These are phyloP conservation scores for Hylomyscus alleni DNA, from an alignment of 2,797 vertebrate species.

Conservation along the genomic window DNA sequence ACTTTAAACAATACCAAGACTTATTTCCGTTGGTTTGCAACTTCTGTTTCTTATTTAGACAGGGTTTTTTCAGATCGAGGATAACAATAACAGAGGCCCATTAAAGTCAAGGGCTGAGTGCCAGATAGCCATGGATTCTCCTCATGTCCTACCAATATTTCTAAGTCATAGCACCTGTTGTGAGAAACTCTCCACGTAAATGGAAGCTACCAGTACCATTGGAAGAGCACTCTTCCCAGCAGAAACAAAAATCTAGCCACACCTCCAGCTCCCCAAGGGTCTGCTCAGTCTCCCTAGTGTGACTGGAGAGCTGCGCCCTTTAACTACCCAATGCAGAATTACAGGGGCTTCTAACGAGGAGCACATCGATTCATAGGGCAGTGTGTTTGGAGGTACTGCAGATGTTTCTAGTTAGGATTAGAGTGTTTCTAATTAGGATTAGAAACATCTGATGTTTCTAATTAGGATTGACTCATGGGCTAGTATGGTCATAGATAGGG, in stretches of 20 bases:
- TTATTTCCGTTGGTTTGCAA: slow-evolving; percentile 34
- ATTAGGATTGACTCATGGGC: not conserved
- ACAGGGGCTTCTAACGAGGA: not conserved
- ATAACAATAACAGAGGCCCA: not conserved
- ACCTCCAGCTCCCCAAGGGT: not conserved
- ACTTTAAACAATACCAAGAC: not conserved
- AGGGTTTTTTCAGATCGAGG: slow-evolving; percentile 18
- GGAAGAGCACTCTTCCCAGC: not conserved
- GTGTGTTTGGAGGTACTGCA: not conserved
- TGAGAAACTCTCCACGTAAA: not conserved
- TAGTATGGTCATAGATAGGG: not conserved
- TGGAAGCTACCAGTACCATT: not conserved
- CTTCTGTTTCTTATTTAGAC: not conserved
- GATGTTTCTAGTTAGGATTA: not conserved
- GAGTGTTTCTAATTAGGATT: not conserved
- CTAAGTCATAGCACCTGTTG: not conserved
- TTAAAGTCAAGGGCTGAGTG: not conserved
- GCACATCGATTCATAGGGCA: not conserved
- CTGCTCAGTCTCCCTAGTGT: not conserved
- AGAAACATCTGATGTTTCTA: too few species aligned
- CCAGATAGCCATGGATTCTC: not conserved
- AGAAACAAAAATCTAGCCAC: not conserved
- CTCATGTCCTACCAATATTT: not conserved
- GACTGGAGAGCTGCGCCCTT: not conserved
- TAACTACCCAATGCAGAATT: not conserved